A percentile compares a stretch with the other conserved stretches of the same genome.
Conservation (phyloP, 2,113 vertebrate genomes). For the Sturnira hondurensis region DNA sequence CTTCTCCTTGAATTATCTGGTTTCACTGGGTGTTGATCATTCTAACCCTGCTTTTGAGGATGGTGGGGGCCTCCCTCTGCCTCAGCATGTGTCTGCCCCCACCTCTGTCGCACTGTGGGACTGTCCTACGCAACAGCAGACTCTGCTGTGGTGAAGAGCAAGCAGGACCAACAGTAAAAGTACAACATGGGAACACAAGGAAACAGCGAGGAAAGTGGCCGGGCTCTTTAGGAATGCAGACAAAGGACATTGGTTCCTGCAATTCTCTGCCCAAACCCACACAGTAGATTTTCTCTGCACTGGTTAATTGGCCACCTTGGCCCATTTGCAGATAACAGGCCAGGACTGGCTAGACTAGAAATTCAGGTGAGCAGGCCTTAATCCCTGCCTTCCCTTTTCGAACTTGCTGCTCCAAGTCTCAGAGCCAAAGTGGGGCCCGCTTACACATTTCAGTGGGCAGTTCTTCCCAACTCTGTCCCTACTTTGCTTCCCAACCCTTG, state of each 20-base stretch:
- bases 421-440: neutral
- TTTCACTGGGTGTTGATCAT: neutral
- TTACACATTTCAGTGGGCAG: neutral
- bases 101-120: neutral
- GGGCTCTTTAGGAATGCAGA: neutral
- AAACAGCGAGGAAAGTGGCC: too few relatives aligned
- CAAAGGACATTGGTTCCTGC: neutral
- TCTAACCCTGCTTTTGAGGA: neutral
- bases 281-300: neutral
- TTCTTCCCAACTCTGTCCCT: neutral
- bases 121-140: neutral
- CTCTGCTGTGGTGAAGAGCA: neutral
- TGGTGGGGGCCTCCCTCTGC: neutral
- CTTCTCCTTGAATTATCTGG: neutral
- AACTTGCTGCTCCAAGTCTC: neutral
- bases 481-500: neutral
- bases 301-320: neutral
- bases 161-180: neutral
- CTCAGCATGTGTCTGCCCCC: neutral
- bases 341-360: neutral
- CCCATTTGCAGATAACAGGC: neutral
- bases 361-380: neutral
- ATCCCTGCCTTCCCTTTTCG: neutral
- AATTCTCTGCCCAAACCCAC: neutral
- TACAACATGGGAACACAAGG: neutral